Conservation (phyloP, 2,888 invertebrate species). For the Hylaea fasciaria region DNA sequence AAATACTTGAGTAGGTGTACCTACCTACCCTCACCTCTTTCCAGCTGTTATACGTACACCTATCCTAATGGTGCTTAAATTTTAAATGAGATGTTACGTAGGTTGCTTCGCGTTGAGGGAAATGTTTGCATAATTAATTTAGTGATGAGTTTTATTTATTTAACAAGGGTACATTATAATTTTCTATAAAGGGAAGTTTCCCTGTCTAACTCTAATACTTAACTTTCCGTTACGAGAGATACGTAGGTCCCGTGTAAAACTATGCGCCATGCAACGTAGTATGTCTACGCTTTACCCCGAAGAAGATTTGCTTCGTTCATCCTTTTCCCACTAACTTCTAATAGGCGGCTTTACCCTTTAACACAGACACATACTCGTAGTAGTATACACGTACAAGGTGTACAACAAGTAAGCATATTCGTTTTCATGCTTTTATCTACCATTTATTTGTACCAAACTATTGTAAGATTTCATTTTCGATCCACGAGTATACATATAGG, state of each 20-base stretch:
- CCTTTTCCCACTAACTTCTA: no score
- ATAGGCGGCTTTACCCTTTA: no score
- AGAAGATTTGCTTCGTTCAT: no score
- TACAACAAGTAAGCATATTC: no score
- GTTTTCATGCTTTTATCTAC: no score
- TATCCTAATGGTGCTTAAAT: constrained; percentile 33
- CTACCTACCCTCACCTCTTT: constrained; percentile 1
- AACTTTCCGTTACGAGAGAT: neutral
- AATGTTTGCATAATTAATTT: constrained; percentile 32
- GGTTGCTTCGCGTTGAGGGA: constrained; percentile 31
- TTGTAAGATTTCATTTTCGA: no score
- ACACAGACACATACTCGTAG: no score
- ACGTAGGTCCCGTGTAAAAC: neutral
- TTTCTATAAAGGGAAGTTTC: constrained; percentile 18
- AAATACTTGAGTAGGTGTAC: constrained; percentile 14
- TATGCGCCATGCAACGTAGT: neutral
- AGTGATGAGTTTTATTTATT: constrained; percentile 35
- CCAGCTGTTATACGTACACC: constrained; percentile 15
- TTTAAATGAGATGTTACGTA: constrained; percentile 33
- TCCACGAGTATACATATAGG: no score
- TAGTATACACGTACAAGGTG: no score
- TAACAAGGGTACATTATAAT: constrained; percentile 26
- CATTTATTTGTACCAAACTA: no score
- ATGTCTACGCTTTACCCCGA: no score
- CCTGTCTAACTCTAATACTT: constrained; percentile 10